Evolutionary conservation across 2,113 vertebrate species (phyloP).

Genomic region (Misgurnus mizolepis): DNA sequence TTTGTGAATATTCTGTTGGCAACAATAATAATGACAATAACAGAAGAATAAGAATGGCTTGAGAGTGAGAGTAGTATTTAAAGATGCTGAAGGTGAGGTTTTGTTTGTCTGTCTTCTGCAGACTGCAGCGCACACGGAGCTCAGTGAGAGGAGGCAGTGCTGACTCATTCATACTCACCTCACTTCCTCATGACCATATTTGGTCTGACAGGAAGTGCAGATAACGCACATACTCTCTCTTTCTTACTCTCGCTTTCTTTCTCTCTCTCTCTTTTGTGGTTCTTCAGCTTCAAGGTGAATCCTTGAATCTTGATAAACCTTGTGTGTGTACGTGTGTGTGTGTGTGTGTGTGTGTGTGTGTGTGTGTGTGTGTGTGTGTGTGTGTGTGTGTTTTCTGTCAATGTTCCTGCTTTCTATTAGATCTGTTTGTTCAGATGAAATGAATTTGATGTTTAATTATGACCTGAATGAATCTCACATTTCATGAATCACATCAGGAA

Average conservation of each 20-base stretch:
- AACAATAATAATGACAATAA: no score
- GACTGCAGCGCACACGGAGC: neutral
- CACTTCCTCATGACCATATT: constrained; percentile 46
- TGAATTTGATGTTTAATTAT: constrained; percentile 10
- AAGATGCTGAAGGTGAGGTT: neutral
- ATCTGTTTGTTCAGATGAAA: constrained; percentile 36
- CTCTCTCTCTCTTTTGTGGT: neutral
- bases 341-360: constrained; percentile 20
- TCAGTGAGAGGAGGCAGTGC: constrained; percentile 17
- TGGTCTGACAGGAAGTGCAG: constrained; percentile 46
- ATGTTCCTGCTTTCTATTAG: constrained; percentile 23
- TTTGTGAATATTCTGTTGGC: no score
- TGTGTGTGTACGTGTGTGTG: constrained; percentile 1
- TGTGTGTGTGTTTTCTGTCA: neutral
- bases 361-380: constrained; percentile 38
- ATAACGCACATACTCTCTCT: constrained; percentile 23
- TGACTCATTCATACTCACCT: constrained; percentile 51
- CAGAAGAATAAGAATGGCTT: no score
- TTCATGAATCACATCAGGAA: neutral
- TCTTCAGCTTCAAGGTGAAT: constrained; percentile 11
- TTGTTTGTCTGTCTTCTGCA: constrained; percentile 3
- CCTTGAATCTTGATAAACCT: constrained; percentile 1
- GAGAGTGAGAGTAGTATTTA: no score
- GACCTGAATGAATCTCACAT: constrained; percentile 1
- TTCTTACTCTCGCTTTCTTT: constrained; percentile 1